Evolutionary conservation across 2,888 invertebrate genomes (phyloP).

Genomic region (Callimorpha dominula): DNA sequence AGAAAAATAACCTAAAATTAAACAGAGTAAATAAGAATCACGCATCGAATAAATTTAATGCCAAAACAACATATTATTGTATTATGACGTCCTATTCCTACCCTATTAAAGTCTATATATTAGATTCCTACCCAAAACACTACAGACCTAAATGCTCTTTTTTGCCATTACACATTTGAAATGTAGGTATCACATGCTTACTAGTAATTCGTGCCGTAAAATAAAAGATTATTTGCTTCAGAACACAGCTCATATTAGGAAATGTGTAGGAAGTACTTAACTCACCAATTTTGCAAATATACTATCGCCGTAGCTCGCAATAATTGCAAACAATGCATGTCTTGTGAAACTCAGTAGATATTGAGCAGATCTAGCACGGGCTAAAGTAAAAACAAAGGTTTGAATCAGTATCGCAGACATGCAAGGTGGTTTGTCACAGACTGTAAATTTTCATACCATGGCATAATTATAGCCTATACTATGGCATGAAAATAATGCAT

Average conservation of each 20-base stretch:
- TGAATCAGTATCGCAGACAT: not conserved
- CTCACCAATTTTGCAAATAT: not conserved
- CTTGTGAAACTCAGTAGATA: conserved; percentile 26
- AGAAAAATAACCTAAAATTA: no score
- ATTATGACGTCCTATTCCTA: no score
- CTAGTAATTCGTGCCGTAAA: not conserved
- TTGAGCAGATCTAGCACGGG: conserved; percentile 29
- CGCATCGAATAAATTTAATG: no score
- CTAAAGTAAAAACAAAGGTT: not conserved
- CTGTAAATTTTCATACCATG: no score
- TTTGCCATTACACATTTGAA: not conserved
- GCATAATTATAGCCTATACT: no score
- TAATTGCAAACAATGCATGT: conserved; percentile 34
- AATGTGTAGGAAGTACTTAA: conserved; percentile 15
- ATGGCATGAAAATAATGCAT: no score
- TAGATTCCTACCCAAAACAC: no score
- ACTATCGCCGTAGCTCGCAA: not conserved
- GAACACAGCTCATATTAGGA: conserved; percentile 1
- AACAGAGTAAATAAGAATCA: no score
- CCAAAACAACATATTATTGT: no score
- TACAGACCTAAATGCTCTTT: no score
- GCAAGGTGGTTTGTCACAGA: not conserved
- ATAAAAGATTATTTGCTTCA: not conserved
- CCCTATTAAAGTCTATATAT: no score
- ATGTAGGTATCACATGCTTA: not conserved